phyloP scores from a whole-genome alignment of 2,797 vertebrate genomes.

The Takifugu ocellatus region DNA sequence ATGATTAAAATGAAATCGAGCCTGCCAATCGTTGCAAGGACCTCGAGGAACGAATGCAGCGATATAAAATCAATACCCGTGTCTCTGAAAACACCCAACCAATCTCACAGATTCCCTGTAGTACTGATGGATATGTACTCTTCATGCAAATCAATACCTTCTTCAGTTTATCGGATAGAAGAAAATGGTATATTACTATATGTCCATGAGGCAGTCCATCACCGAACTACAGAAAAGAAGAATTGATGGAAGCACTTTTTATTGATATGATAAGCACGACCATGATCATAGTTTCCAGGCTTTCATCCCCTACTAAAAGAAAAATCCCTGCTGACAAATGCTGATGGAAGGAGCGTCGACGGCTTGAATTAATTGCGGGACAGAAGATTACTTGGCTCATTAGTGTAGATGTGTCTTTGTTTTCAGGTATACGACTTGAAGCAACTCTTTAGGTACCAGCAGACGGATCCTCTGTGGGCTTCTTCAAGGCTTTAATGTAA shows the following conservation, averaged over 20 bases:
- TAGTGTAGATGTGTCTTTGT: constrained; percentile 4
- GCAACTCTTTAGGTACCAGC: neutral
- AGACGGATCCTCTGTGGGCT: neutral
- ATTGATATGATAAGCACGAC: too few species aligned
- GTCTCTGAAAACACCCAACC: constrained; percentile 59
- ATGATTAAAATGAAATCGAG: constrained; percentile 66
- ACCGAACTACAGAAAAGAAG: too few species aligned
- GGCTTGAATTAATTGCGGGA: constrained; percentile 1
- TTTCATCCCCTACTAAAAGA: too few species aligned
- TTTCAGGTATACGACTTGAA: neutral
- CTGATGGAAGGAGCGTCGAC: neutral
- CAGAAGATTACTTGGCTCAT: constrained; percentile 9
- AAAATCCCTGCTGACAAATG: too few species aligned
- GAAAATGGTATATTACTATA: constrained; percentile 1
- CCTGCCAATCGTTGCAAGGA: constrained; percentile 51
- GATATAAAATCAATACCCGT: constrained; percentile 65
- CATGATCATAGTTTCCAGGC: too few species aligned
- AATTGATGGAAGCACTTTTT: too few species aligned
- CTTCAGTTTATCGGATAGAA: constrained; percentile 13
- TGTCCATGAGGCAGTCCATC: constrained; percentile 1
- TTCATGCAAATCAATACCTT: constrained; percentile 63
- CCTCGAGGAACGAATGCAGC: constrained; percentile 60
- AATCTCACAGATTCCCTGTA: constrained; percentile 49
- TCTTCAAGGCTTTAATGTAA: neutral
- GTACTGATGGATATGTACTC: constrained; percentile 54